Evolutionary conservation across 2,113 vertebrate species (phyloP).

Genomic region (Hippocampus zosterae): DNA sequence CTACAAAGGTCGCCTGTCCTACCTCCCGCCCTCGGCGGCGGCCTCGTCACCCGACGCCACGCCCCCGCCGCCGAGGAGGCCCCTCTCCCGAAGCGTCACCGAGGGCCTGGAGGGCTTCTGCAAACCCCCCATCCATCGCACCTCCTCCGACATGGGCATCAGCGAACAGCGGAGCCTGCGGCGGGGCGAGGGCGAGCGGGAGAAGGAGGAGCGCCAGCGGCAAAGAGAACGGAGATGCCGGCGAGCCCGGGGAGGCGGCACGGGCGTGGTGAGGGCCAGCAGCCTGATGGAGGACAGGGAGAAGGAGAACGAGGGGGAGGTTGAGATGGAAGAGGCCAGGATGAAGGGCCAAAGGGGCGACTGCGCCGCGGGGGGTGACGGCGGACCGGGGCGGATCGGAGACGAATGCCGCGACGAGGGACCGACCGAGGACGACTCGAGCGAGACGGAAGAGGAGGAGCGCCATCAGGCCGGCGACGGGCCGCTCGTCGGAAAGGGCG

Average conservation of each 20-base stretch:
- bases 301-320: constrained; percentile 61
- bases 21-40: constrained; percentile 76
- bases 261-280: constrained; percentile 72
- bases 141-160: constrained; percentile 83
- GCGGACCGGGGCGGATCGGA: constrained; percentile 40
- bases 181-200: constrained; percentile 65
- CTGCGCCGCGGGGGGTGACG: constrained; percentile 32
- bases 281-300: constrained; percentile 76
- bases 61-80: constrained; percentile 60
- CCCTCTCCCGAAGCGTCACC: constrained; percentile 77
- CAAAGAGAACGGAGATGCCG: constrained; percentile 64
- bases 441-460: constrained; percentile 51
- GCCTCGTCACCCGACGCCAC: constrained; percentile 52
- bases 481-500: constrained; percentile 27
- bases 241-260: constrained; percentile 64
- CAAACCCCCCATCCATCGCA: constrained; percentile 79
- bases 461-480: constrained; percentile 32
- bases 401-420: constrained; percentile 53
- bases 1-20: constrained; percentile 86
- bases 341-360: constrained; percentile 47
- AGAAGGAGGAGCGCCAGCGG: constrained; percentile 64
- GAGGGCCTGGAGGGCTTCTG: constrained; percentile 71
- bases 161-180: constrained; percentile 77
- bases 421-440: constrained; percentile 38
- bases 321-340: constrained; percentile 57